Conservation (phyloP, 1,140 invertebrate genomes). For the Cataglyphis hispanica region DNA sequence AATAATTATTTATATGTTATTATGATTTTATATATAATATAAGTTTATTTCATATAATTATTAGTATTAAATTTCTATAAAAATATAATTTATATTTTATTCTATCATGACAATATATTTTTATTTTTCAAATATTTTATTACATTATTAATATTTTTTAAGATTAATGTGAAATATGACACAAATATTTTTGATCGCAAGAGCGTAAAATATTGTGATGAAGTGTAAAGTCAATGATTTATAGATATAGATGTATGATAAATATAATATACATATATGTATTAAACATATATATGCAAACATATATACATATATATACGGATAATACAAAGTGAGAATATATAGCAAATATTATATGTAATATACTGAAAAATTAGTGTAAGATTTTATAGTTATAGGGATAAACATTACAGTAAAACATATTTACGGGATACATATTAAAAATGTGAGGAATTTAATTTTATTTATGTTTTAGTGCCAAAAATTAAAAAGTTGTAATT, state of each 20-base stretch:
- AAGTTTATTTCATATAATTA: neutral
- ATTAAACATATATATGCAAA: neutral
- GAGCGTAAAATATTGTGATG: constrained; percentile 55
- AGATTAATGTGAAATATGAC: neutral
- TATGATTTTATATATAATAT: neutral
- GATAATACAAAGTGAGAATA: constrained; percentile 48
- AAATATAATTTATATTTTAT: neutral
- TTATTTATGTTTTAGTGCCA: neutral
- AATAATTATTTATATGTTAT: neutral
- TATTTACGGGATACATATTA: constrained; percentile 4
- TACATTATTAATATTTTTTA: constrained; percentile 24
- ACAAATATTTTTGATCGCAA: constrained; percentile 23
- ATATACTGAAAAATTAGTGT: neutral
- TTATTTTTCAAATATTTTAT: neutral
- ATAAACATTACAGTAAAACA: neutral
- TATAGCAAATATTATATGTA: constrained; percentile 38
- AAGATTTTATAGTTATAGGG: constrained; percentile 40
- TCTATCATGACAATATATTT: neutral
- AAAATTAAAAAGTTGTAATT: constrained; percentile 9
- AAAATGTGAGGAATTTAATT: neutral
- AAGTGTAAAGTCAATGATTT: constrained; percentile 46
- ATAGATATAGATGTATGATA: constrained; percentile 20
- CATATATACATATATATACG: constrained; percentile 9
- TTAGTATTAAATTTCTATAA: neutral
- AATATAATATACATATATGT: constrained; percentile 9